Evolutionary conservation across 2,113 vertebrate genomes (phyloP).

Genomic region (Columba janthina): DNA sequence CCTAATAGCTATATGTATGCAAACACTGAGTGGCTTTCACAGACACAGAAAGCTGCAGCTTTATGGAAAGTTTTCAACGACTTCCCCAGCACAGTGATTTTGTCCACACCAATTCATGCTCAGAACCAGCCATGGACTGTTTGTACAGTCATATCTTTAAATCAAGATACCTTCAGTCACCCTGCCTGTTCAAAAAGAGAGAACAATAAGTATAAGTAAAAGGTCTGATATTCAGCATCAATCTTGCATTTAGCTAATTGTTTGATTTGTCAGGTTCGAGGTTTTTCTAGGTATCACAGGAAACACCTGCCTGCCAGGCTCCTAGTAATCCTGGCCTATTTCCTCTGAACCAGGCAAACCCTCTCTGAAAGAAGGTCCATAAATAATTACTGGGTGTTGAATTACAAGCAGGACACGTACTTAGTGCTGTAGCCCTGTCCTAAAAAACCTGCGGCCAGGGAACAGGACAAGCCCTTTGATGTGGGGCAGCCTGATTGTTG

Average conservation of each 20-base stretch:
- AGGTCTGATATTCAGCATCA: constrained; percentile 6
- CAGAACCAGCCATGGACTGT: background rate
- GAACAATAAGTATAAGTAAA: background rate
- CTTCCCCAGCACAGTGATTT: background rate
- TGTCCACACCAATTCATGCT: background rate
- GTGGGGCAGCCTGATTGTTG: background rate
- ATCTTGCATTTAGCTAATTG: background rate
- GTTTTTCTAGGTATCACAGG: constrained; percentile 34
- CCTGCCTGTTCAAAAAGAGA: background rate
- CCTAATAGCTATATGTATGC: background rate
- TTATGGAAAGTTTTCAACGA: background rate
- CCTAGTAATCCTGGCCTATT: background rate
- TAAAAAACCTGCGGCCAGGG: background rate
- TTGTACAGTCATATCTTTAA: constrained; percentile 5
- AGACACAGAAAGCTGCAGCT: background rate
- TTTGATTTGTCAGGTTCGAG: background rate
- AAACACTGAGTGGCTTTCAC: background rate
- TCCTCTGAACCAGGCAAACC: constrained; percentile 13
- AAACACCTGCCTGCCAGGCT: constrained; percentile 42
- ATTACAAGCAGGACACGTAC: background rate
- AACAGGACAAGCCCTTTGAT: background rate
- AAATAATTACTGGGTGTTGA: background rate
- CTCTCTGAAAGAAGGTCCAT: background rate
- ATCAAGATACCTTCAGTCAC: constrained; percentile 3
- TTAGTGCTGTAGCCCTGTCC: background rate